Evolutionary conservation across 2,113 vertebrate genomes (phyloP).

Genomic region (Coryphaenoides rupestris): DNA sequence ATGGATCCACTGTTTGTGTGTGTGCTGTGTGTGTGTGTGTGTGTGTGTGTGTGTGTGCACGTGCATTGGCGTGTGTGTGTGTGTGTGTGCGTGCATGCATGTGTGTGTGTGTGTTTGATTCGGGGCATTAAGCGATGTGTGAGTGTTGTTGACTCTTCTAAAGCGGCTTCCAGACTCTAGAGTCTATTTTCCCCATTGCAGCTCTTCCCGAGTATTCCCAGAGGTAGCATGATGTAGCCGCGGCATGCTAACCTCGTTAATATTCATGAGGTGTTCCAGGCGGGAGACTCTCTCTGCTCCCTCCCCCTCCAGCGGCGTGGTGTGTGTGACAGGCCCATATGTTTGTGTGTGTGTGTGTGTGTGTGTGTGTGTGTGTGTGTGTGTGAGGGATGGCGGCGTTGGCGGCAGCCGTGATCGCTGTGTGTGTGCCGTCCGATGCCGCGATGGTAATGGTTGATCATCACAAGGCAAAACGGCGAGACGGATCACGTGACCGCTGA

Average conservation of each 20-base stretch:
- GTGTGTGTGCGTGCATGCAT: no score
- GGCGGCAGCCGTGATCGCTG: no score
- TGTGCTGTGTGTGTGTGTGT: not conserved
- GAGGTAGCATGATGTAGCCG: constrained; percentile 28
- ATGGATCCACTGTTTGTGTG: not conserved
- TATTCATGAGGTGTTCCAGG: constrained; percentile 31
- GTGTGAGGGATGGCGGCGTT: constrained; percentile 31
- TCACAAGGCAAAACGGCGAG: constrained; percentile 41
- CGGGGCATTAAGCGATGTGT: constrained; percentile 15
- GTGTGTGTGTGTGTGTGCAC: no score
- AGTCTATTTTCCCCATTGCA: constrained; percentile 17
- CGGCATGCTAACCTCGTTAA: constrained; percentile 7
- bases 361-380: no score
- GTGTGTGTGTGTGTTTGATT: constrained; percentile 15
- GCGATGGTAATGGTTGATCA: constrained; percentile 54
- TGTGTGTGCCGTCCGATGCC: not conserved
- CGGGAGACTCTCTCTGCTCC: constrained; percentile 33
- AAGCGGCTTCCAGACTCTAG: constrained; percentile 7
- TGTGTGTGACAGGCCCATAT: constrained; percentile 14
- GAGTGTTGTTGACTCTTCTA: constrained; percentile 22
- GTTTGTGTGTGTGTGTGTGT: constrained; percentile 27
- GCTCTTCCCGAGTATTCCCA: constrained; percentile 22
- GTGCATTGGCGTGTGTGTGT: no score
- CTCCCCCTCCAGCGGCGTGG: constrained; percentile 24
- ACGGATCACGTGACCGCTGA: constrained; percentile 42